Evolutionary conservation across 2,113 vertebrate genomes (phyloP).

Genomic region (Alligator mississippiensis): DNA sequence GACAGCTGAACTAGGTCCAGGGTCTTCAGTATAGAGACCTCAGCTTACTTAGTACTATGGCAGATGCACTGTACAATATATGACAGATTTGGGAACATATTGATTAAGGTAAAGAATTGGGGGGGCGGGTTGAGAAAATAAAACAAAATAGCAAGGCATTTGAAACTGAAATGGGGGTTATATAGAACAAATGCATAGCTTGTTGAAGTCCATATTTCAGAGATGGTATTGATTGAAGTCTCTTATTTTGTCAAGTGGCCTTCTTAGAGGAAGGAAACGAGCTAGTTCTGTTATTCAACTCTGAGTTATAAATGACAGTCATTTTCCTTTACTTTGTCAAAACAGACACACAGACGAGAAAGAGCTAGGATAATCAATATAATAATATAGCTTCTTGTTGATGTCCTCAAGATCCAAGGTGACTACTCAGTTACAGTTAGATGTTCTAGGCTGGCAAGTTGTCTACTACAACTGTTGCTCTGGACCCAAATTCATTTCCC

Average conservation of each 20-base stretch:
- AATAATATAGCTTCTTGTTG: too few species aligned
- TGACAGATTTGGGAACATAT: fast-evolving
- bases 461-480: too few species aligned
- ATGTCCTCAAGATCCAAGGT: too few species aligned
- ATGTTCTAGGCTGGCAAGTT: too few species aligned
- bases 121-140: not conserved
- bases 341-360: too few species aligned
- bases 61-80: not conserved
- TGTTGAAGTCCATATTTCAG: not conserved
- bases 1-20: not conserved
- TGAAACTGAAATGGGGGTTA: not conserved
- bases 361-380: too few species aligned
- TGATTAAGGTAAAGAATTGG: fast-evolving
- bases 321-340: too few species aligned
- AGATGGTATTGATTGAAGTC: not conserved
- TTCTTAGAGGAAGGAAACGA: too few species aligned
- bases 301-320: too few species aligned
- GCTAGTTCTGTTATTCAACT: not conserved
- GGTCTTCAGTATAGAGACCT: not conserved
- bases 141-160: not conserved
- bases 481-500: too few species aligned
- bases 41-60: not conserved
- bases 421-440: too few species aligned
- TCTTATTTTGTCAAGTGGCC: not conserved
- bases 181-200: not conserved